Conservation (phyloP, 1,140 invertebrate genomes). For the Nebria ingens region DNA sequence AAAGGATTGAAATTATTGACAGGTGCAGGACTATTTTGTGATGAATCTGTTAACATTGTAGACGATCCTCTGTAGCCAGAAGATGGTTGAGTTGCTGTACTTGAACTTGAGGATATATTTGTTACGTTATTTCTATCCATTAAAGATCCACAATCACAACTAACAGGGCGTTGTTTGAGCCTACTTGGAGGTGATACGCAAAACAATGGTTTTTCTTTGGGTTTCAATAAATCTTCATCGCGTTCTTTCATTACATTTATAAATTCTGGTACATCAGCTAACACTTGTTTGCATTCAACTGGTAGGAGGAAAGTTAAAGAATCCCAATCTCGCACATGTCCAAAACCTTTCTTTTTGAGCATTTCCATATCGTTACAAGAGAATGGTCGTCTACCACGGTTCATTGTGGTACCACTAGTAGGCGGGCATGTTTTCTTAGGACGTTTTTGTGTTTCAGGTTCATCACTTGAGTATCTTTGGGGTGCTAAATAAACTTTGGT, state of each 20-base stretch:
- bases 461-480: constrained; percentile 29
- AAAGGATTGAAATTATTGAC: constrained; percentile 51
- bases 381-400: constrained; percentile 50
- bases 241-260: constrained; percentile 47
- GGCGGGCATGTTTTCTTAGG: constrained; percentile 13
- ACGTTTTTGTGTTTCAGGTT: constrained; percentile 23
- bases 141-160: constrained; percentile 49
- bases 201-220: constrained; percentile 50
- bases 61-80: constrained; percentile 78
- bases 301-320: constrained; percentile 79
- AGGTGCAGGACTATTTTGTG: constrained; percentile 46
- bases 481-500: constrained; percentile 36
- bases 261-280: constrained; percentile 68
- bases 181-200: constrained; percentile 49
- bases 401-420: constrained; percentile 19
- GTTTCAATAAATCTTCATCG: constrained; percentile 27
- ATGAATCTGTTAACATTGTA: constrained; percentile 65
- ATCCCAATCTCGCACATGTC: constrained; percentile 83
- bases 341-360: constrained; percentile 65
- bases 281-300: constrained; percentile 60
- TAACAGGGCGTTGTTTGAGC: constrained; percentile 43
- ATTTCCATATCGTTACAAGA: constrained; percentile 75
- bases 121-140: constrained; percentile 37
- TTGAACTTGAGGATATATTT: constrained; percentile 58
- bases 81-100: constrained; percentile 65